Evolutionary conservation across 2,797 vertebrate species (phyloP).

Genomic region (Scleropages formosus): DNA sequence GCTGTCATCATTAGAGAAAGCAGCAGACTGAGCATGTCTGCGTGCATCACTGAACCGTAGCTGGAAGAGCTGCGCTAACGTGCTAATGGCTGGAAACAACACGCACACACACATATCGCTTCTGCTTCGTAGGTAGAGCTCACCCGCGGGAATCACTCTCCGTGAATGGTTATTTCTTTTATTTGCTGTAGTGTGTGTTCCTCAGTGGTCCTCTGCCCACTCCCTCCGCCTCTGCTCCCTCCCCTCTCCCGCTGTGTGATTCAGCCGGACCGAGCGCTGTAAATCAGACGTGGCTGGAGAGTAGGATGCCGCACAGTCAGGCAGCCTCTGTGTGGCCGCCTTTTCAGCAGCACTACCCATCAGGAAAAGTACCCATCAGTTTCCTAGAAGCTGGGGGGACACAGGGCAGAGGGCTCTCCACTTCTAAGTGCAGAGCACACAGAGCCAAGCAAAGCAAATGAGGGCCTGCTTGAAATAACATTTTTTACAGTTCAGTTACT

Average conservation of each 20-base stretch:
- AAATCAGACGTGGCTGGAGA: not conserved
- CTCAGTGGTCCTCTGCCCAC: not conserved
- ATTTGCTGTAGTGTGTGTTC: not conserved
- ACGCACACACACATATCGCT: not conserved
- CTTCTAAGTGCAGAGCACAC: not conserved
- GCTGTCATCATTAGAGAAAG: not conserved
- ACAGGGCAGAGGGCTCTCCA: not conserved
- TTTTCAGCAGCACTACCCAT: not conserved
- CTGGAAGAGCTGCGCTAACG: not conserved
- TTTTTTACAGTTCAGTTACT: not conserved
- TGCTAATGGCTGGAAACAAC: not conserved
- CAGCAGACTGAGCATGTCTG: not conserved
- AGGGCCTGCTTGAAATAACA: not conserved
- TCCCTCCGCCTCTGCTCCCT: too few species aligned
- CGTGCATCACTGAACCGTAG: slow-evolving; percentile 11
- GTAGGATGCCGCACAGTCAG: not conserved
- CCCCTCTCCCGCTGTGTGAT: not conserved
- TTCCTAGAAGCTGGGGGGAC: not conserved
- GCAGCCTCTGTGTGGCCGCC: not conserved
- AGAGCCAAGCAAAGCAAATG: not conserved
- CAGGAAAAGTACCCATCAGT: not conserved
- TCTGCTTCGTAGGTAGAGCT: not conserved
- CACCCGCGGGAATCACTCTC: not conserved
- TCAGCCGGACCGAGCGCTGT: not conserved
- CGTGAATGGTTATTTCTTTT: slow-evolving; percentile 20